phyloP scores from a whole-genome alignment of 2,113 vertebrate genomes.

The Zeus faber region DNA sequence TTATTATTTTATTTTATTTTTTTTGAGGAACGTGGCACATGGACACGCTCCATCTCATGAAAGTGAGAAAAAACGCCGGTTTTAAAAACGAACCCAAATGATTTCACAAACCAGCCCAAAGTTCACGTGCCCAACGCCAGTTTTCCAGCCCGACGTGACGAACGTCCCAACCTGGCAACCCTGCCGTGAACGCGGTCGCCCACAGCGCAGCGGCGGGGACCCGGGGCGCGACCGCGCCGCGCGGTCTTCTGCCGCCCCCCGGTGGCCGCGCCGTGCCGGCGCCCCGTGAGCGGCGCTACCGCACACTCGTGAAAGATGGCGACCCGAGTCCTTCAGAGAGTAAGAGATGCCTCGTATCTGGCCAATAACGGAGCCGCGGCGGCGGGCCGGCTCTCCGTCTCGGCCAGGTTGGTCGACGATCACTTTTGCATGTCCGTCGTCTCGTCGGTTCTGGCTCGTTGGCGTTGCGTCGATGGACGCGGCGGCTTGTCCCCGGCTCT shows the following conservation, averaged over 20 bases:
- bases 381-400: conserved; percentile 39
- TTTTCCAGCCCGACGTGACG: too few species aligned
- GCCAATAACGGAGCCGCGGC: conserved; percentile 48
- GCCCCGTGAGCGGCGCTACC: not conserved
- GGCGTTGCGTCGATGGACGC: not conserved
- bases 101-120: too few species aligned
- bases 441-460: not conserved
- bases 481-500: not conserved
- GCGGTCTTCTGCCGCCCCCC: conserved; percentile 32
- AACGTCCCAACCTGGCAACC: not conserved
- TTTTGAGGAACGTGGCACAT: too few species aligned
- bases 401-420: conserved; percentile 60
- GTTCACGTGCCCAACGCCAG: too few species aligned
- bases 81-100: too few species aligned
- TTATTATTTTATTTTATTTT: too few species aligned
- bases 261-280: conserved; percentile 4
- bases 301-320: conserved; percentile 77
- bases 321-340: conserved; percentile 78
- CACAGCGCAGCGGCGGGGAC: too few species aligned
- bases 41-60: too few species aligned
- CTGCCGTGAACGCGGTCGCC: too few species aligned
- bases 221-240: too few species aligned
- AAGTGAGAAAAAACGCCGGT: too few species aligned
- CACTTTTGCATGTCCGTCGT: not conserved
- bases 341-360: conserved; percentile 60